Evolutionary conservation across 2,113 vertebrate genomes (phyloP).

Genomic region (Acanthochromis polyacanthus): DNA sequence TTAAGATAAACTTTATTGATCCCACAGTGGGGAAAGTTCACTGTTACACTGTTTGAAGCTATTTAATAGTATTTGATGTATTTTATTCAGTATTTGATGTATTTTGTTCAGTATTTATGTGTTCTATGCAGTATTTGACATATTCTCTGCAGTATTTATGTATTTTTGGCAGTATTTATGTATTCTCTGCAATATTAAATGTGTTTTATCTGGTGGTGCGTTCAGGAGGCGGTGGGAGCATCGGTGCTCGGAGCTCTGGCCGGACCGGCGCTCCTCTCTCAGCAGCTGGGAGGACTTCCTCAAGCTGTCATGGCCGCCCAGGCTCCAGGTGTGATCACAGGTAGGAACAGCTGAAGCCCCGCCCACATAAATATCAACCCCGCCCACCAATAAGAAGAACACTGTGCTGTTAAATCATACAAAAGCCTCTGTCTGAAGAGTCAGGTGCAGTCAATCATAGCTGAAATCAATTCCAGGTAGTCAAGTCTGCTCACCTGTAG

Average conservation of each 20-base stretch:
- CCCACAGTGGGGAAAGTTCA: too few relatives aligned
- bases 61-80: too few relatives aligned
- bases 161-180: too few relatives aligned
- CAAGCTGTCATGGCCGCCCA: constrained; percentile 96
- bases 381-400: background rate
- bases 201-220: constrained; percentile 68
- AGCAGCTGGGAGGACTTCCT: constrained; percentile 89
- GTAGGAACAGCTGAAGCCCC: constrained; percentile 74
- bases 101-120: background rate
- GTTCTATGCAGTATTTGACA: background rate
- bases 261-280: constrained; percentile 89
- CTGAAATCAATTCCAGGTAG: too few relatives aligned
- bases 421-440: background rate
- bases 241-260: constrained; percentile 90
- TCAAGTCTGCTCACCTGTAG: too few relatives aligned
- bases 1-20: too few relatives aligned
- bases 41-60: too few relatives aligned
- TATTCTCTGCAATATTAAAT: background rate
- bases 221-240: constrained; percentile 80
- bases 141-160: too few relatives aligned
- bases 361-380: background rate
- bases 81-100: too few relatives aligned
- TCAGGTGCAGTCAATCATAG: too few relatives aligned
- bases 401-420: constrained; percentile 1
- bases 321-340: constrained; percentile 95